Conservation (phyloP, 2,888 invertebrate species). For the Apotomis betuletana region DNA sequence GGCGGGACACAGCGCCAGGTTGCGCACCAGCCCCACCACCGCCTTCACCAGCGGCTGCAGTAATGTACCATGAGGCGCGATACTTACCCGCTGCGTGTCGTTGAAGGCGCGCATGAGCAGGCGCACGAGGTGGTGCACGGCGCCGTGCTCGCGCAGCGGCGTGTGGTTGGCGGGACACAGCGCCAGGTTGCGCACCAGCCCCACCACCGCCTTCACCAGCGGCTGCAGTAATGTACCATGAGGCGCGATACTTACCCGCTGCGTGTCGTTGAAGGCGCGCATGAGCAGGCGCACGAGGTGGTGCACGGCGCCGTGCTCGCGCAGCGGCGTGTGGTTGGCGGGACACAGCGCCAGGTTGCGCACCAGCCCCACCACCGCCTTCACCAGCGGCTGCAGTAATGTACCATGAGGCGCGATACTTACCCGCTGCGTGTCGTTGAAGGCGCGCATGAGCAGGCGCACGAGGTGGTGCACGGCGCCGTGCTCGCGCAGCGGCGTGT, state of each 20-base stretch:
- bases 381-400: not conserved
- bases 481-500: conserved; percentile 96
- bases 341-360: conserved; percentile 98
- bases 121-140: conserved; percentile 96
- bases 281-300: conserved; percentile 95
- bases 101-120: conserved; percentile 97
- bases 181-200: conserved; percentile 93
- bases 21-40: conserved; percentile 93
- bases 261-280: conserved; percentile 95
- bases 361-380: conserved; percentile 89
- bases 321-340: conserved; percentile 96
- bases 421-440: conserved; percentile 95
- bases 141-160: conserved; percentile 95
- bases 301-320: conserved; percentile 96
- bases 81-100: conserved; percentile 92
- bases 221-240: not conserved
- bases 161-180: conserved; percentile 98
- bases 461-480: conserved; percentile 97
- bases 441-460: conserved; percentile 95
- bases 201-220: conserved; percentile 87
- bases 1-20: conserved; percentile 97
- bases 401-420: conserved; percentile 54
- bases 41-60: not conserved
- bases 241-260: conserved; percentile 86
- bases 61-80: not conserved